A percentile compares a stretch with the other conserved stretches of the same genome.
These are phyloP conservation scores for Ambastaia sidthimunki DNA, from an alignment of 2,797 vertebrate species.

Conservation along the genomic window DNA sequence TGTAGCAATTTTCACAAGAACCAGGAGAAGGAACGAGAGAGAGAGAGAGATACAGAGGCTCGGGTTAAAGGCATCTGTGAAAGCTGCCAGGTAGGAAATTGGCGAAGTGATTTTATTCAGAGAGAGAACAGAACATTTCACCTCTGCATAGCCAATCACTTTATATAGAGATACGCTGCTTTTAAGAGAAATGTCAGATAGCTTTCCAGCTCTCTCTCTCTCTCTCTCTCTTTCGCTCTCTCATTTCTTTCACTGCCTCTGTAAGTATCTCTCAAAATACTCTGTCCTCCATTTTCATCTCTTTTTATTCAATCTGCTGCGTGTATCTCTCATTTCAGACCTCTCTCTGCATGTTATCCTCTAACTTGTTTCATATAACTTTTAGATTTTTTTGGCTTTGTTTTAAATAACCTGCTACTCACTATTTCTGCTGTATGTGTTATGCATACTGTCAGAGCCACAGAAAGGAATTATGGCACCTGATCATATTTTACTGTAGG, in stretches of 20 bases:
- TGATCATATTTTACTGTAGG: no score
- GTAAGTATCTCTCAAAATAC: conserved; percentile 20
- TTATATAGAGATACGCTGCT: conserved; percentile 23
- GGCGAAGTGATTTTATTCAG: conserved; percentile 51
- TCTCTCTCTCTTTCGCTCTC: conserved; percentile 1
- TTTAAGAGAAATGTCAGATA: conserved; percentile 48
- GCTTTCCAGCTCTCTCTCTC: conserved; percentile 17
- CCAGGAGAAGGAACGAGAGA: conserved; percentile 25
- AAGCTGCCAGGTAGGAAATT: conserved; percentile 54
- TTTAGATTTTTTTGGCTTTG: background rate
- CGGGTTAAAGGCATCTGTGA: conserved; percentile 47
- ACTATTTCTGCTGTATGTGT: no score
- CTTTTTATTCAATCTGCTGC: background rate
- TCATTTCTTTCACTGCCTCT: conserved; percentile 3
- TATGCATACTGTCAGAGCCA: no score
- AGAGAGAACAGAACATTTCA: conserved; percentile 48
- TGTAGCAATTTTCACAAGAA: conserved; percentile 42
- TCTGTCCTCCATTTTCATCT: conserved; percentile 24
- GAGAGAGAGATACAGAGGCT: conserved; percentile 36
- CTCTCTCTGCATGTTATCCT: background rate
- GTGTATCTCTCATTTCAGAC: background rate
- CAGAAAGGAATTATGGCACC: no score
- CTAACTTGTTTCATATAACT: background rate
- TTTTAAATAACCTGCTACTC: no score
- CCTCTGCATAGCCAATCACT: conserved; percentile 54